These are phyloP conservation scores for Dysmachus trigonus DNA, from an alignment of 2,888 invertebrate genomes.

Conservation along the genomic window DNA sequence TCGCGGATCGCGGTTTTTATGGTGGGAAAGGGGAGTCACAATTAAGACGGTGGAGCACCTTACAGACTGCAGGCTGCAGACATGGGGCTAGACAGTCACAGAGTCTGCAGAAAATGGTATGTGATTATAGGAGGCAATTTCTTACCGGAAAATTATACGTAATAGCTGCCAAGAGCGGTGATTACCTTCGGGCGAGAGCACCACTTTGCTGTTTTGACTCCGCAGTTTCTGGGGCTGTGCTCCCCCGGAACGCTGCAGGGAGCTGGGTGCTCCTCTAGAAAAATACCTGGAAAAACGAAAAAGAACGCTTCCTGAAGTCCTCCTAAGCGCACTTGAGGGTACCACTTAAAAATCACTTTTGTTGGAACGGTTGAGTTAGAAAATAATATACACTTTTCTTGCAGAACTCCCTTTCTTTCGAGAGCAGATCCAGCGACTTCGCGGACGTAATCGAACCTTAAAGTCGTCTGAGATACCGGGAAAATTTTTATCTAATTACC, in stretches of 20 bases:
- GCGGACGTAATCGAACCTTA: neutral
- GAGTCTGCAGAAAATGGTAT: constrained; percentile 1
- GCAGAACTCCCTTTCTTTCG: neutral
- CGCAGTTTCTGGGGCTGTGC: neutral
- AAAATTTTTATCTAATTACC: constrained; percentile 42
- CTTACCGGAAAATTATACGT: constrained; percentile 25
- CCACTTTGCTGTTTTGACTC: constrained; percentile 4
- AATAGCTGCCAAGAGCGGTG: neutral
- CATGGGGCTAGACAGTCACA: constrained; percentile 3
- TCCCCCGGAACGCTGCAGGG: neutral
- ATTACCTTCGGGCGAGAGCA: neutral
- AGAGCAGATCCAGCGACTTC: neutral
- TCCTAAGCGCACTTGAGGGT: neutral
- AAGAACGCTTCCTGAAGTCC: neutral
- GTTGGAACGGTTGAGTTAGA: neutral
- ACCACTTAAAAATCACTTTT: neutral
- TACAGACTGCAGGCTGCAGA: no score
- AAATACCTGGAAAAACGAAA: neutral
- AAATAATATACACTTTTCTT: neutral
- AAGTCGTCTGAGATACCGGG: constrained; percentile 39
- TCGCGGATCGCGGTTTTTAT: constrained; percentile 4
- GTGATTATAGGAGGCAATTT: neutral
- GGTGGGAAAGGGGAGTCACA: neutral
- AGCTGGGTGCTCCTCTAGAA: neutral
- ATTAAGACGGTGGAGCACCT: neutral